phyloP scores from a whole-genome alignment of 2,113 vertebrate species.

The Ciconia stormi region DNA sequence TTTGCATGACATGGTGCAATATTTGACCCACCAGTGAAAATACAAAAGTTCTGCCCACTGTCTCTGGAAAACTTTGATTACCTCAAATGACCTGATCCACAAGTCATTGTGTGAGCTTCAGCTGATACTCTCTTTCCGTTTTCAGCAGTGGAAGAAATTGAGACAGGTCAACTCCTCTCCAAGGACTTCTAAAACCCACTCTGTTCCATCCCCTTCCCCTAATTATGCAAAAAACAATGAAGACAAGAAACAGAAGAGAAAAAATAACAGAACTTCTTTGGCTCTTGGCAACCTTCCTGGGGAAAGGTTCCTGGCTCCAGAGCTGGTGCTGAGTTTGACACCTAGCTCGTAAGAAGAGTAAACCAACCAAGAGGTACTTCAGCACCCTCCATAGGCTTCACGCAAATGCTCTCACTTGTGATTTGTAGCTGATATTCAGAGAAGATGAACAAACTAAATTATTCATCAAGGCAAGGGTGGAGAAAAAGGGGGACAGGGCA shows the following conservation, averaged over 20 bases:
- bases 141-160: not conserved
- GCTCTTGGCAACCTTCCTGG: fast-evolving
- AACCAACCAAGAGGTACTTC: not conserved
- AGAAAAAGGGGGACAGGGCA: not conserved
- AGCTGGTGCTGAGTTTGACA: not conserved
- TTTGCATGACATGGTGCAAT: not conserved
- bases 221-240: not conserved
- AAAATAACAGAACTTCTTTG: not conserved
- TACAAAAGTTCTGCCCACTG: not conserved
- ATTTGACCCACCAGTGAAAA: not conserved
- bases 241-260: not conserved
- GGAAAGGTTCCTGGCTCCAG: not conserved
- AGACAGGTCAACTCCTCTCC: not conserved
- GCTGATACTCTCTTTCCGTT: not conserved
- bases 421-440: not conserved
- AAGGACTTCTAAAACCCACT: not conserved
- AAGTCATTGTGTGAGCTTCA: not conserved
- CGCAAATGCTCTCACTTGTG: fast-evolving
- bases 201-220: not conserved
- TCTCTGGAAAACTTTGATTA: not conserved
- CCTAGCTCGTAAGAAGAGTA: not conserved
- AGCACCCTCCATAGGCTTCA: not conserved
- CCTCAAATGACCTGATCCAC: not conserved
- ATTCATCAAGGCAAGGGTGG: not conserved
- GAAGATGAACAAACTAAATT: not conserved